A percentile compares a stretch with the other conserved stretches of the same genome.
phyloP scores from a whole-genome alignment of 2,888 invertebrate genomes.

The Acleris sparsana region DNA sequence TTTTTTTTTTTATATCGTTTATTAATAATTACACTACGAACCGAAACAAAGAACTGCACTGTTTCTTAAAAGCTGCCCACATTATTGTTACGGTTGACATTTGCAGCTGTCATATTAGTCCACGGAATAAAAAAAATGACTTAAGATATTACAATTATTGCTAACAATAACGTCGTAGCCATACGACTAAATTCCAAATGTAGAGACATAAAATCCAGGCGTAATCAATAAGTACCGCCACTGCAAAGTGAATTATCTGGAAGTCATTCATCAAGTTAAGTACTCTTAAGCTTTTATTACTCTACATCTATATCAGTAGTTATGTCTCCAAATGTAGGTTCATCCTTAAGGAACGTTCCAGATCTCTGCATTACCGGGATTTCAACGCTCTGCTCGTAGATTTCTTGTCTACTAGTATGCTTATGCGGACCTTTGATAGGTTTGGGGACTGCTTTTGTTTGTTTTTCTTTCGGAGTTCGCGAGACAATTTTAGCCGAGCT shows the following conservation, averaged over 20 bases:
- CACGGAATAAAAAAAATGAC: no score
- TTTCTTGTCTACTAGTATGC: slow-evolving; percentile 39
- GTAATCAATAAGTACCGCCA: slow-evolving; percentile 1
- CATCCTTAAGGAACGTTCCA: slow-evolving; percentile 89
- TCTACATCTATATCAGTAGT: slow-evolving; percentile 58
- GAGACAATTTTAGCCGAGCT: slow-evolving; percentile 83
- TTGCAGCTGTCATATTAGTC: no score
- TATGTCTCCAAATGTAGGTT: slow-evolving; percentile 83
- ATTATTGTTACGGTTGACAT: no score
- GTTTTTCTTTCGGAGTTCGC: slow-evolving; percentile 56
- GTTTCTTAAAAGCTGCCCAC: no score
- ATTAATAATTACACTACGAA: no score
- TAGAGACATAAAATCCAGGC: slow-evolving; percentile 4
- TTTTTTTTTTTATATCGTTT: no score
- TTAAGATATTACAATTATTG: neutral
- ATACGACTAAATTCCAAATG: neutral
- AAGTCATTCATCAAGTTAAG: no score
- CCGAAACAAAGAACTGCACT: no score
- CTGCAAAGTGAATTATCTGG: neutral
- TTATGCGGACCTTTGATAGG: slow-evolving; percentile 22
- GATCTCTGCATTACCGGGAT: slow-evolving; percentile 83
- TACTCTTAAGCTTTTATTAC: slow-evolving; percentile 42
- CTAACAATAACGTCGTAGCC: neutral
- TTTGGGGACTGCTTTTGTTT: slow-evolving; percentile 16
- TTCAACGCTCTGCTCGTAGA: slow-evolving; percentile 39